Conservation (phyloP, 2,113 vertebrate species). For the Trichechus manatus region DNA sequence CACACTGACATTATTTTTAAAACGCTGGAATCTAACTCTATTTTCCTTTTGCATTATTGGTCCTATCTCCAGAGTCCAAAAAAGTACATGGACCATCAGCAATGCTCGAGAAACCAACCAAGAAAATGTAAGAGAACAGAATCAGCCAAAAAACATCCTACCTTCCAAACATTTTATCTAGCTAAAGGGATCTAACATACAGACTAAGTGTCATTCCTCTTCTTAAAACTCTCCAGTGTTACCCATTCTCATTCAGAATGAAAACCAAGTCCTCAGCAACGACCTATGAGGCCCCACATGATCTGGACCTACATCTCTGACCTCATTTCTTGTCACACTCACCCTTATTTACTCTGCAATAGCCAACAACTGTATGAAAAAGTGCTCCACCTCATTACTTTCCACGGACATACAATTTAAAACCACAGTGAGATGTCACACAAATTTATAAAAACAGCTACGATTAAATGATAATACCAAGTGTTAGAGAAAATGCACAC, state of each 20-base stretch:
- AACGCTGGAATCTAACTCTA: background rate
- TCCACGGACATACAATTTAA: constrained; percentile 29
- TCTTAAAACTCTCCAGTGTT: constrained; percentile 13
- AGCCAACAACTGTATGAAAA: background rate
- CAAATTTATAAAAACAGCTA: background rate
- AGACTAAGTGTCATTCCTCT: background rate
- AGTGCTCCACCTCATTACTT: background rate
- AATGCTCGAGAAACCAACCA: constrained; percentile 37
- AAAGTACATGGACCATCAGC: background rate
- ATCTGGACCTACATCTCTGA: background rate
- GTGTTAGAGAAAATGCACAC: background rate
- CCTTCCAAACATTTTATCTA: background rate
- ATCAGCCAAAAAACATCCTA: background rate
- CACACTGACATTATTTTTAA: background rate
- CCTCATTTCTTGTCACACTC: constrained; percentile 17
- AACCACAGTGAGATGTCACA: background rate
- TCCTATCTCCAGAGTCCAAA: background rate
- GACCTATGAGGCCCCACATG: background rate
- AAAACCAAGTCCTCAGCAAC: constrained; percentile 5
- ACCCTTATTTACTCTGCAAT: background rate
- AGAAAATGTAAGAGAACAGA: constrained; percentile 26
- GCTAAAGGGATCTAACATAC: background rate
- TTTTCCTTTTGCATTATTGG: constrained; percentile 12
- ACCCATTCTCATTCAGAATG: constrained; percentile 41
- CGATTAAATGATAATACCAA: background rate